Conservation (phyloP, 2,797 vertebrate species). For the Alca torda region DNA sequence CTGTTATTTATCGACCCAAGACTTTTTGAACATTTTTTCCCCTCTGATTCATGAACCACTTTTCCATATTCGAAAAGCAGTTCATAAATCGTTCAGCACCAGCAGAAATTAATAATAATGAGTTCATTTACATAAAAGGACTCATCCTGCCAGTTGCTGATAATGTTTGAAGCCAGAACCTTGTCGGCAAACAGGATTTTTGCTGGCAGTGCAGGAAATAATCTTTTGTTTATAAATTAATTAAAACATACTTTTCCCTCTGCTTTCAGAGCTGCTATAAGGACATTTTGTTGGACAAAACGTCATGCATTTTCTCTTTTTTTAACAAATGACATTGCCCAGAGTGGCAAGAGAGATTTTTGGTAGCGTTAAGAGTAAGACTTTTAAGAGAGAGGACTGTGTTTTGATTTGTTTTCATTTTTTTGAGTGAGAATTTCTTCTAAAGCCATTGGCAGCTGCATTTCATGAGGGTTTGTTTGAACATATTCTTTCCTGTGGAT, state of each 20-base stretch:
- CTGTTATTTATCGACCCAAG: slow-evolving; percentile 76
- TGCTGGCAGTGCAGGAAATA: slow-evolving; percentile 31
- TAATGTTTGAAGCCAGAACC: slow-evolving; percentile 60
- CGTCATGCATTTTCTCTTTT: not conserved
- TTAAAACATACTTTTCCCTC: slow-evolving; percentile 16
- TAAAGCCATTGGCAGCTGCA: not conserved
- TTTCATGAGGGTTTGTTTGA: not conserved
- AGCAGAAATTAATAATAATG: slow-evolving; percentile 82
- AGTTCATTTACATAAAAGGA: slow-evolving; percentile 79
- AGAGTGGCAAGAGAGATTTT: not conserved
- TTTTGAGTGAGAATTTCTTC: not conserved
- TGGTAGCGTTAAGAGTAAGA: not conserved
- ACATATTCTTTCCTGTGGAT: not conserved
- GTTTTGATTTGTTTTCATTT: not conserved
- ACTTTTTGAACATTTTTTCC: slow-evolving; percentile 77
- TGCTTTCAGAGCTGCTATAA: slow-evolving; percentile 9
- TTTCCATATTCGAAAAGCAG: slow-evolving; percentile 75
- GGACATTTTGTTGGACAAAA: not conserved
- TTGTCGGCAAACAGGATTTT: slow-evolving; percentile 47
- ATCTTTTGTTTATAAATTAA: slow-evolving; percentile 49
- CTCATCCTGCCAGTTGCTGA: slow-evolving; percentile 75
- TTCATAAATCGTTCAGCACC: slow-evolving; percentile 77
- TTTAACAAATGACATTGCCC: not conserved
- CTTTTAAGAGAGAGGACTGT: not conserved
- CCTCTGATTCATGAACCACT: slow-evolving; percentile 79